These are phyloP conservation scores for Incurvaria masculella DNA, from an alignment of 2,888 invertebrate genomes.

Conservation along the genomic window DNA sequence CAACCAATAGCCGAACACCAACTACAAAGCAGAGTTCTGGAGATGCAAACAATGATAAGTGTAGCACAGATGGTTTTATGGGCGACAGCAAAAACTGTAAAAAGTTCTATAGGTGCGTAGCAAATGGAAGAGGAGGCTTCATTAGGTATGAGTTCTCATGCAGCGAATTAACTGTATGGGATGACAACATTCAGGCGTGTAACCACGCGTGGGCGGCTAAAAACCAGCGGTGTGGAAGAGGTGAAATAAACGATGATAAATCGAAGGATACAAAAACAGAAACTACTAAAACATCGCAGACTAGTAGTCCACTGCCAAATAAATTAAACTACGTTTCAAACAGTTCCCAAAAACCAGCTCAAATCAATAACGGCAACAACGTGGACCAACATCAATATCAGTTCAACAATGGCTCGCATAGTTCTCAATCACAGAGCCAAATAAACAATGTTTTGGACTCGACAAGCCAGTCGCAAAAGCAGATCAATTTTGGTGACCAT, in stretches of 20 bases:
- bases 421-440: conserved; percentile 29
- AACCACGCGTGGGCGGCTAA: conserved; percentile 67
- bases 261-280: neutral
- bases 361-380: conserved; percentile 25
- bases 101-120: conserved; percentile 78
- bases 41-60: conserved; percentile 28
- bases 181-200: conserved; percentile 65
- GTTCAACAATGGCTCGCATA: conserved; percentile 7
- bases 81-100: conserved; percentile 68
- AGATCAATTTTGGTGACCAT: conserved; percentile 26
- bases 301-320: conserved; percentile 25
- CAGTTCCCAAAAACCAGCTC: conserved; percentile 29
- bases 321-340: conserved; percentile 24
- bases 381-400: conserved; percentile 14
- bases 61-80: conserved; percentile 69
- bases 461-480: conserved; percentile 28
- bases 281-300: neutral
- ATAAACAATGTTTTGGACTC: conserved; percentile 23
- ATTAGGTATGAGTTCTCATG: conserved; percentile 72
- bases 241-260: conserved; percentile 22
- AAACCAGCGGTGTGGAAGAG: conserved; percentile 33
- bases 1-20: conserved; percentile 6
- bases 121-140: conserved; percentile 58
- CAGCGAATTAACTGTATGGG: conserved; percentile 76
- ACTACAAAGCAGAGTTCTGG: neutral